These are phyloP conservation scores for Acrocyrtus sp. DNA, from an alignment of 2,888 invertebrate species.

Conservation along the genomic window DNA sequence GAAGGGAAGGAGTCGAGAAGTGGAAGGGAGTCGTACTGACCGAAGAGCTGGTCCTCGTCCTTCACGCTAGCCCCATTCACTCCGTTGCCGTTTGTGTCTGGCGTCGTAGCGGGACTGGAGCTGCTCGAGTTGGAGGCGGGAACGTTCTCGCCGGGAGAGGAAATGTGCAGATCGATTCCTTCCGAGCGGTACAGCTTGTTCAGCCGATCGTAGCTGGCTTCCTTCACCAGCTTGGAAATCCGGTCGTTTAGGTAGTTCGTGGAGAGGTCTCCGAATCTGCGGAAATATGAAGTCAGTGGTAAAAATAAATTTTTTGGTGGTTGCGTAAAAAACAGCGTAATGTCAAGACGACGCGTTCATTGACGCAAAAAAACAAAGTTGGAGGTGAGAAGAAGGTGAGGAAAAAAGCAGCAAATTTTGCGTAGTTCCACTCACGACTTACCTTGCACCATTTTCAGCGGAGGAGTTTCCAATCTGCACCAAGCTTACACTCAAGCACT, in stretches of 20 bases:
- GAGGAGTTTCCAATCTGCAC: constrained; percentile 58
- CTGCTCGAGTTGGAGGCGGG: background rate
- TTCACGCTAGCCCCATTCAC: constrained; percentile 32
- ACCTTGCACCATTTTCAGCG: constrained; percentile 58
- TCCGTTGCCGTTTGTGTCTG: background rate
- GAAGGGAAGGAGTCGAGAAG: constrained; percentile 60
- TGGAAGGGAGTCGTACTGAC: constrained; percentile 59
- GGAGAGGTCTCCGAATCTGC: constrained; percentile 62
- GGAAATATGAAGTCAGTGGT: constrained; percentile 9
- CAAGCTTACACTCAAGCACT: constrained; percentile 60
- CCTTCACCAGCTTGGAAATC: constrained; percentile 57
- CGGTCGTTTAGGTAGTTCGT: constrained; percentile 62
- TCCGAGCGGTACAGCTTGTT: constrained; percentile 59
- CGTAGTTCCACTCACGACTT: constrained; percentile 10
- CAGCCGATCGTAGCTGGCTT: constrained; percentile 58
- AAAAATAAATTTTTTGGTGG: constrained; percentile 1
- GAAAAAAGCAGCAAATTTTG: background rate
- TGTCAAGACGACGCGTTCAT: no score
- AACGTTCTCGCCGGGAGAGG: constrained; percentile 10
- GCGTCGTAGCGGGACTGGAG: background rate
- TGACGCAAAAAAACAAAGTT: no score
- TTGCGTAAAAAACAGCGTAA: no score
- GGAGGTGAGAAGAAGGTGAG: no score
- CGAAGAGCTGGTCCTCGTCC: constrained; percentile 54
- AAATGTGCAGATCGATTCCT: constrained; percentile 51